Evolutionary conservation across 2,113 vertebrate genomes (phyloP), one percentile per base, ranked within the genome.

Genomic region (Ochotona curzoniae): DNA sequence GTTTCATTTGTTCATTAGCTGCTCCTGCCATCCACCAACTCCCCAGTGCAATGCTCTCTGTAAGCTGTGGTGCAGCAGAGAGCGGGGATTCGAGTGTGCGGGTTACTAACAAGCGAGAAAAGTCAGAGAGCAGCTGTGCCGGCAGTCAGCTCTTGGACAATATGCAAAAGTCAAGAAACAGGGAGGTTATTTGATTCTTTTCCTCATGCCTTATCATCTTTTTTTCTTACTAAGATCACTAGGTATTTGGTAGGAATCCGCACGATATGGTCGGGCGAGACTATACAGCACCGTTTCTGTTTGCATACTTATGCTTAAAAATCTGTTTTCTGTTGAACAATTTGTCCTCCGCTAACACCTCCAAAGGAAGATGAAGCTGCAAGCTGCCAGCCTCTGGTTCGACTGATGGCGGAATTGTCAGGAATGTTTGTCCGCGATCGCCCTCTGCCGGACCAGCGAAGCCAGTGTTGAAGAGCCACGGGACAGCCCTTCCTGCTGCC

Each of bases 361-460:
- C 8, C 51, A 28, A 25, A 3, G 5, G 51, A 2, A 28, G 1
- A 13, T 9, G 30, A 66, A 47, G 12, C 7, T 17, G 51, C 21
- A 28, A 21, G 32, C 26, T 66, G 18, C 0, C 20, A 51, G 44
- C 21, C 26, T 84, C 51, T 0, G 0, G 11, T 15, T 8, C 57
- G 3, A 61, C 21, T 0, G 0, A 1, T 2, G 20, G 32, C 7
- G n/a, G 30, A 61, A 51, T 64, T 5, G 20, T 18, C 6, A 14
- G 66, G 75, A 82, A 86, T 17, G 28, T 69, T 54, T 91, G 87
- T 93, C 95, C 94, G 69, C 38, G 66, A 38, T 71, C 20, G 83
- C 86, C 96, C 96, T 93, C 97, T 95, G 76, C 94, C 38, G 94
- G 93, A 7, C 4, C 0, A 26, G 12, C n/a, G 79, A 12, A 49